Evolutionary conservation across 2,797 vertebrate species (phyloP).

Genomic region (Semaprochilodus insignis): DNA sequence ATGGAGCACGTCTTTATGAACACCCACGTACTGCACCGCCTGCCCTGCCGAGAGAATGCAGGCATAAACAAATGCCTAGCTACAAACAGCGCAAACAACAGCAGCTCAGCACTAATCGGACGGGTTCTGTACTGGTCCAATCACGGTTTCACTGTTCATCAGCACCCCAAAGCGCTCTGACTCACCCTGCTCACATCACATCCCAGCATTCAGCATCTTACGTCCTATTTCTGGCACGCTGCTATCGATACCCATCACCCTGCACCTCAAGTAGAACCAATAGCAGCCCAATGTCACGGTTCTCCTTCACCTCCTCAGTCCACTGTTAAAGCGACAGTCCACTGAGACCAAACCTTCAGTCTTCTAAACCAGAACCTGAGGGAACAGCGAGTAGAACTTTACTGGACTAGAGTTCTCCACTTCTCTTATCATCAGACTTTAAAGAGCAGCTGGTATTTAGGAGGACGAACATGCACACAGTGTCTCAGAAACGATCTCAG

Average conservation of each 20-base stretch:
- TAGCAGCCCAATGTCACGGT: not conserved
- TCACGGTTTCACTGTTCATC: conserved; percentile 34
- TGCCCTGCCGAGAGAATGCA: conserved; percentile 46
- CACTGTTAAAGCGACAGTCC: too few species aligned
- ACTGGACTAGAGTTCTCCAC: too few species aligned
- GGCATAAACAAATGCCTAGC: conserved; percentile 52
- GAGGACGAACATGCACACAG: too few species aligned
- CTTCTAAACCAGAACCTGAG: too few species aligned
- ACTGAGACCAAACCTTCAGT: too few species aligned
- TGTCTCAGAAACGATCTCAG: too few species aligned
- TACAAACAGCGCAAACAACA: conserved; percentile 47
- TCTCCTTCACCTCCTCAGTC: not conserved
- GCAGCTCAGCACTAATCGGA: conserved; percentile 34
- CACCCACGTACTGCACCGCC: conserved; percentile 58
- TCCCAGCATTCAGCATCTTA: conserved; percentile 19
- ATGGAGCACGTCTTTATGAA: conserved; percentile 56
- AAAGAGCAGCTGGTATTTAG: too few species aligned
- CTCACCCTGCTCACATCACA: conserved; percentile 44
- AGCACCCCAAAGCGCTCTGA: conserved; percentile 23
- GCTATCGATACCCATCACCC: conserved; percentile 1
- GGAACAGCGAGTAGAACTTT: too few species aligned
- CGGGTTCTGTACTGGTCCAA: conserved; percentile 19
- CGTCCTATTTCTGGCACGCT: conserved; percentile 4
- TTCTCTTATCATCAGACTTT: too few species aligned
- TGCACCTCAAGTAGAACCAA: not conserved